phyloP scores from a whole-genome alignment of 2,888 invertebrate genomes.

The Dryobota labecula region DNA sequence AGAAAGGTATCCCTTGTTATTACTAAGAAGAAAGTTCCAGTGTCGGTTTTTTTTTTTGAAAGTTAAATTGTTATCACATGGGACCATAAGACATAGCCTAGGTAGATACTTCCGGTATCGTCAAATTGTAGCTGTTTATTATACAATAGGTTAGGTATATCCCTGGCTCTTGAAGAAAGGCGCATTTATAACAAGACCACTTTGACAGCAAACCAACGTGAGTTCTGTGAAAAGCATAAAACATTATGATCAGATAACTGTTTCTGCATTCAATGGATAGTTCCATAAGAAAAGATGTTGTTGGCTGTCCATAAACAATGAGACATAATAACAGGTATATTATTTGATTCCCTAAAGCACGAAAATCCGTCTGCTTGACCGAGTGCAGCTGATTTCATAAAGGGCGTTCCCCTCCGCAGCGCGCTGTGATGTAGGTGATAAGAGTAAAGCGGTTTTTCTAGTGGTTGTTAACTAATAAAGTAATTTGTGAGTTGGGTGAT shows the following conservation, averaged over 20 bases:
- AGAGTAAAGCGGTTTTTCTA: conserved; percentile 66
- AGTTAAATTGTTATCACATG: background rate
- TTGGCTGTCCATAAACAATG: conserved; percentile 69
- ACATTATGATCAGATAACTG: conserved; percentile 45
- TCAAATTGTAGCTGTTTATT: background rate
- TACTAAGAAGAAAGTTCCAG: conserved; percentile 22
- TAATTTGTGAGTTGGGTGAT: background rate
- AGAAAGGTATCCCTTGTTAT: conserved; percentile 15
- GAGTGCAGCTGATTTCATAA: conserved; percentile 85
- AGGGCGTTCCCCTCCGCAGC: conserved; percentile 86
- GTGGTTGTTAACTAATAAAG: background rate
- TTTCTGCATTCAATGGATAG: conserved; percentile 44
- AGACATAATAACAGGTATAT: conserved; percentile 75
- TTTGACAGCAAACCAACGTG: conserved; percentile 16
- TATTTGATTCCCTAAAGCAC: conserved; percentile 79
- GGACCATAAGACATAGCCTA: background rate
- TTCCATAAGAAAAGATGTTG: conserved; percentile 53
- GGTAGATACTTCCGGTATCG: background rate
- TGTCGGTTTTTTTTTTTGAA: background rate
- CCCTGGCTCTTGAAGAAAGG: background rate
- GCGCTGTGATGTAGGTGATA: conserved; percentile 69
- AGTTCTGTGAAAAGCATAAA: conserved; percentile 17
- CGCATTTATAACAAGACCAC: conserved; percentile 14
- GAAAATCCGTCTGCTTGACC: conserved; percentile 82
- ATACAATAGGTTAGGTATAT: background rate